A percentile compares a stretch with the other conserved stretches of the same genome.
These are phyloP conservation scores for Actinemys pallida DNA, from an alignment of 2,113 vertebrate genomes.

Conservation along the genomic window DNA sequence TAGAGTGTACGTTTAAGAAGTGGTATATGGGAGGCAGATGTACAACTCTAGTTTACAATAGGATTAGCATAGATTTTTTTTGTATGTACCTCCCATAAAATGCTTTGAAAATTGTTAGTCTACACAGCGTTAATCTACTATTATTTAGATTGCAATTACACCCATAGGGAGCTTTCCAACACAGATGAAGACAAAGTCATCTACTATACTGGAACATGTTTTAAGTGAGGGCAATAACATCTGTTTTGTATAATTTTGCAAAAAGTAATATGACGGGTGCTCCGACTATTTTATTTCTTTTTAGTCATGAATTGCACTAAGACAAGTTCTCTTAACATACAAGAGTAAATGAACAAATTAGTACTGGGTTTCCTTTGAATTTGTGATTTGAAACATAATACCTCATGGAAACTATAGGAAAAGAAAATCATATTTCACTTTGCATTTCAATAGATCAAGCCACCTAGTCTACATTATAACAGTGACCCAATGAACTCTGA, in stretches of 20 bases:
- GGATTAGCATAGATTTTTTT: background rate
- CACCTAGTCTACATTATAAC: background rate
- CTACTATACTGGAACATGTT: background rate
- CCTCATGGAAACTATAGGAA: accelerated
- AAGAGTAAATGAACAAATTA: accelerated
- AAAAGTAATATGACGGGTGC: background rate
- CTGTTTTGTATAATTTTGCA: background rate
- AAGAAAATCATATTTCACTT: background rate
- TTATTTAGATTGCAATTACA: background rate
- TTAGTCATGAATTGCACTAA: background rate
- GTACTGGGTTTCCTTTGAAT: accelerated
- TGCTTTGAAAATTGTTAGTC: background rate
- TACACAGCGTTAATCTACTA: background rate
- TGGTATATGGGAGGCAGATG: background rate
- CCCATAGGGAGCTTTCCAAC: background rate
- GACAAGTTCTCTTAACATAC: accelerated
- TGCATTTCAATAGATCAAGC: accelerated
- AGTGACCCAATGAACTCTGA: accelerated
- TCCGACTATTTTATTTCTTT: background rate
- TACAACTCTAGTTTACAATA: background rate
- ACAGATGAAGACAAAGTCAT: background rate
- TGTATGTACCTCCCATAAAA: background rate
- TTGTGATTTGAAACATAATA: background rate
- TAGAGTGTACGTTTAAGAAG: background rate
- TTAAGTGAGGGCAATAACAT: background rate